Conservation (phyloP, 2,797 vertebrate genomes). For the Enteromius paludinosus region DNA sequence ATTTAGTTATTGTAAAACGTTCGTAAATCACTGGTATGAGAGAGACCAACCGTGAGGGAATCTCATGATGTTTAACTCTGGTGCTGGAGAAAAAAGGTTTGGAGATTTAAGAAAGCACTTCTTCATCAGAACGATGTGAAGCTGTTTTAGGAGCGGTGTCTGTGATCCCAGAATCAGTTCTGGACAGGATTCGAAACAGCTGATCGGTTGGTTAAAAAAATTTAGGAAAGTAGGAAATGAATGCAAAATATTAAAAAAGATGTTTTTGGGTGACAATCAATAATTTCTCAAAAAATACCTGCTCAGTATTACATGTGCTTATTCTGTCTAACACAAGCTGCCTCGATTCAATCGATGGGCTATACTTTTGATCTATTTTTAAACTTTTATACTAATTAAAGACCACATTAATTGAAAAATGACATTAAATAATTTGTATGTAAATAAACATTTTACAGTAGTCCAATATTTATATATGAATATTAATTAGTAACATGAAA, state of each 20-base stretch:
- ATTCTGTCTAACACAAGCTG: too few species aligned
- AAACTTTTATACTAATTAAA: background rate
- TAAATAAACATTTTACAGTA: too few species aligned
- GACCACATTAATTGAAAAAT: background rate
- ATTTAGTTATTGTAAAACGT: background rate
- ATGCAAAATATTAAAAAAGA: background rate
- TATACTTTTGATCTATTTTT: background rate
- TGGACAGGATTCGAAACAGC: too few species aligned
- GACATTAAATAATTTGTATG: too few species aligned
- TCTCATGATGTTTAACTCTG: background rate
- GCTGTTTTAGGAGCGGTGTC: too few species aligned
- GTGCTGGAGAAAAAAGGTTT: background rate
- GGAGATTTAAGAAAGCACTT: too few species aligned
- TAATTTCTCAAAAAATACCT: background rate
- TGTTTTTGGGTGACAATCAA: too few species aligned
- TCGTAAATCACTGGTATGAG: background rate
- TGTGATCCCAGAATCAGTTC: too few species aligned
- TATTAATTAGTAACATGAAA: background rate
- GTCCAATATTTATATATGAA: background rate
- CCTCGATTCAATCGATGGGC: background rate
- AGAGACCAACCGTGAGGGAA: too few species aligned
- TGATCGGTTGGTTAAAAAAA: too few species aligned
- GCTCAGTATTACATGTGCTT: background rate
- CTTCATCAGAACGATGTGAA: too few species aligned
- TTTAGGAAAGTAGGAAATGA: background rate